Base-by-base conservation (phyloP, 2,888 invertebrate genomes). In the Itoplectis maculator region DNA sequence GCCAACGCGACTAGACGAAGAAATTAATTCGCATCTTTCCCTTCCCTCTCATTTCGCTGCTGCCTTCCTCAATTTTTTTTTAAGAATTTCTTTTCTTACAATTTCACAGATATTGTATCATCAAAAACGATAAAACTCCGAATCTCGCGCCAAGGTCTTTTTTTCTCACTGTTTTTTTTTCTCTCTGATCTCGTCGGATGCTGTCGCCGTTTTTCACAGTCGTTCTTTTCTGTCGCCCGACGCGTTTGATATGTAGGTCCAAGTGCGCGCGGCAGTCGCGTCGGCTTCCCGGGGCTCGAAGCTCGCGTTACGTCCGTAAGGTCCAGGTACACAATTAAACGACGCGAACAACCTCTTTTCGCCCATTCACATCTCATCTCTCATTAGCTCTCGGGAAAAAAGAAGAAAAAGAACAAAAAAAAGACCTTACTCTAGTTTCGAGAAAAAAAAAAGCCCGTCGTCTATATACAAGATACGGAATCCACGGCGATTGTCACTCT, bases 101-200 rank as follows among this genome's bases (percentile, higher is more conserved):
- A 63, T n/a, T n/a, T 70, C 69, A 77, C 79, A 79, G 79, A 87
- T 87, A 86, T 79, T 79, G 82, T 86, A 86, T 87, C 85, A 89
- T 87, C 85, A 87, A 88, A 86, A 85, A 87, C 79, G 79, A 86
- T 90, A 88, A 88, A 90, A 89, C 81, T 89, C 84, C 87, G 88
- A 88, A 88, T 86, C 83, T 84, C 87, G 87, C 85, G 82, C 80
- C 75, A 82, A 84, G 76, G 81, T 83, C 74, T 23, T 77, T 15
- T 13, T 40, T 61, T 51, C 15, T 42, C 11, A 7, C 18, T 61
- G 18, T 37, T 15, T 63, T 80, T 74, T 54, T 42, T 56, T 75
- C 40, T 49, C 59, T 54, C 45, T 23, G 29, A 18, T 79, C 47
- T 40, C 8, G n/a, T n/a, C n/a, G n/a, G n/a, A n/a, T n/a, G n/a